Conservation (phyloP, 2,797 vertebrate species). For the Champsocephalus esox region DNA sequence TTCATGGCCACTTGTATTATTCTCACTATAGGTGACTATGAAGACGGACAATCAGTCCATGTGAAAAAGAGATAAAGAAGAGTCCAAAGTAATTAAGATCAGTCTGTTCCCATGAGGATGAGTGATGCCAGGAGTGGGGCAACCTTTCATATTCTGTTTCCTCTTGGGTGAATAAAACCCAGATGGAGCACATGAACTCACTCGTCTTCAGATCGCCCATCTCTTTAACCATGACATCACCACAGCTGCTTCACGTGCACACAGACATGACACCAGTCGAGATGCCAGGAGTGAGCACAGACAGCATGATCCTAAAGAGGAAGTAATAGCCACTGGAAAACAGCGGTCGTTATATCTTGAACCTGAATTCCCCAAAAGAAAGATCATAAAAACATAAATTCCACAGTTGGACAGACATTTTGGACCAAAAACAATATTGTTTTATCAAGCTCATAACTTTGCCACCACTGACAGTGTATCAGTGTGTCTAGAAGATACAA, state of each 20-base stretch:
- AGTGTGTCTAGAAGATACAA: slow-evolving; percentile 10
- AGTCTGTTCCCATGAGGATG: slow-evolving; percentile 44
- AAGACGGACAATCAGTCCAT: slow-evolving; percentile 43
- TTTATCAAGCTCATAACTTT: slow-evolving; percentile 6
- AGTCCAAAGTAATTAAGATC: slow-evolving; percentile 55
- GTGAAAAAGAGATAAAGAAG: neutral
- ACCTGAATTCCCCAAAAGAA: slow-evolving; percentile 5
- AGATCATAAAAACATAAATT: slow-evolving; percentile 14
- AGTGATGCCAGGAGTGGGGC: slow-evolving; percentile 55
- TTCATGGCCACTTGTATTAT: slow-evolving; percentile 13
- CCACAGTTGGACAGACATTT: slow-evolving; percentile 15
- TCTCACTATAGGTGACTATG: slow-evolving; percentile 35
- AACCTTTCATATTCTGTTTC: slow-evolving; percentile 56
- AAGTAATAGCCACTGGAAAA: slow-evolving; percentile 5
- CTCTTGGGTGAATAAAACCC: slow-evolving; percentile 64
- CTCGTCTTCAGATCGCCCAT: slow-evolving; percentile 61
- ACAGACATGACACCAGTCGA: slow-evolving; percentile 56
- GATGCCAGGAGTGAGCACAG: slow-evolving; percentile 42
- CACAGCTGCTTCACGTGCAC: slow-evolving; percentile 58
- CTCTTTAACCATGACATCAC: slow-evolving; percentile 70
- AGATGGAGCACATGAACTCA: slow-evolving; percentile 70
- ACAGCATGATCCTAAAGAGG: slow-evolving; percentile 9
- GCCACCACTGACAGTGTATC: slow-evolving; percentile 7
- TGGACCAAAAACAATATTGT: slow-evolving; percentile 18
- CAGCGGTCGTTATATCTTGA: neutral